phyloP scores from a whole-genome alignment of 1,140 invertebrate genomes.

The Diachasmimorpha longicaudata region DNA sequence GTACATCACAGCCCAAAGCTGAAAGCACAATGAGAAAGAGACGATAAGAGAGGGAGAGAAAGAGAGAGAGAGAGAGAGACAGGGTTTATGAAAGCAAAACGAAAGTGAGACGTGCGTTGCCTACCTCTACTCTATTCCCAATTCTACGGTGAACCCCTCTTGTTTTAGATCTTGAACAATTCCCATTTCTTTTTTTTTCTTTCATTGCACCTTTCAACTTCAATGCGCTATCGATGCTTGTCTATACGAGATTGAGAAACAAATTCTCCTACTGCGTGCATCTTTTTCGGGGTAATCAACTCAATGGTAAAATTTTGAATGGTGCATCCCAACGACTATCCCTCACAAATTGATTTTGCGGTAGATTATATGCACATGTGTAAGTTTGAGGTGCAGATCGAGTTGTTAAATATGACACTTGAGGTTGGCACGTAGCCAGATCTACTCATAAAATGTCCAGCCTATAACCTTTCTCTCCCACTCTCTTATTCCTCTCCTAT shows the following conservation, averaged over 20 bases:
- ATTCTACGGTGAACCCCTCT: constrained; percentile 7
- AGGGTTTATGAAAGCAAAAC: constrained; percentile 49
- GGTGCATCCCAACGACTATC: background rate
- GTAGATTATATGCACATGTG: background rate
- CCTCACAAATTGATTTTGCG: background rate
- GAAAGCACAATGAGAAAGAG: constrained; percentile 7
- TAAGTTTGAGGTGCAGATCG: background rate
- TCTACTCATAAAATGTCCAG: constrained; percentile 47
- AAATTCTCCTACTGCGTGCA: background rate
- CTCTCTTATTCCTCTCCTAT: background rate
- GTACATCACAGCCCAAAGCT: background rate
- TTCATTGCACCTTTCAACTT: constrained; percentile 2
- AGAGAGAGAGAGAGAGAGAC: constrained; percentile 10
- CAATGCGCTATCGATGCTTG: background rate
- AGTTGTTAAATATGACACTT: background rate
- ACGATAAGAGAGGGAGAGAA: constrained; percentile 5
- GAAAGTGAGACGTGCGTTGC: constrained; percentile 46
- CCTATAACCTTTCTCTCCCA: constrained; percentile 27
- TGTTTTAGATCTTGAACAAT: constrained; percentile 5
- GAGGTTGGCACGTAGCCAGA: constrained; percentile 33
- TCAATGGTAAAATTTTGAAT: background rate
- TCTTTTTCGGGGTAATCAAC: background rate
- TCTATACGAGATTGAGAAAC: background rate
- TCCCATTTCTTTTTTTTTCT: background rate
- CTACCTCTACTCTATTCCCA: constrained; percentile 29